Evolutionary conservation across 2,113 vertebrate genomes (phyloP).

Genomic region (Pituophis catenifer): DNA sequence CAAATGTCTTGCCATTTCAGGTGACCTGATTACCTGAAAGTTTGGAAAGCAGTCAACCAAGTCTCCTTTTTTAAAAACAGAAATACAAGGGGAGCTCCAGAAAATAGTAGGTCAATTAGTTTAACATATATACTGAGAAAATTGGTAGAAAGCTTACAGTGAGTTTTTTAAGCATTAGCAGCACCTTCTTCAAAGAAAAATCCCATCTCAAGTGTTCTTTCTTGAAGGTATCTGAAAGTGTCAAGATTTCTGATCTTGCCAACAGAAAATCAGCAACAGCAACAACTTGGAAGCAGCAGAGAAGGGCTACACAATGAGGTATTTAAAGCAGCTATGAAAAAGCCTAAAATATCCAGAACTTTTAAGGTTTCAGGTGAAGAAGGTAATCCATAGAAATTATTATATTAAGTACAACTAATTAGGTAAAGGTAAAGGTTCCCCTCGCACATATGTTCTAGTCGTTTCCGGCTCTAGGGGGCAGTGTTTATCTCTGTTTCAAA

Average conservation of each 20-base stretch:
- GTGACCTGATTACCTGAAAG: background rate
- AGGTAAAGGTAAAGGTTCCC: background rate
- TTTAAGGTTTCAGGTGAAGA: background rate
- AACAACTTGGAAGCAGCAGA: background rate
- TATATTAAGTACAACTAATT: background rate
- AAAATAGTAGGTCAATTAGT: background rate
- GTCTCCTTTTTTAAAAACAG: background rate
- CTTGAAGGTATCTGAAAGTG: background rate
- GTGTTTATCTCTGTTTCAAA: too few relatives aligned
- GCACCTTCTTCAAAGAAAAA: background rate
- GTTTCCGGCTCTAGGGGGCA: too few relatives aligned
- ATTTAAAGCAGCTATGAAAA: background rate
- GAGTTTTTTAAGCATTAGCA: background rate
- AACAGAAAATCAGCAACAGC: background rate
- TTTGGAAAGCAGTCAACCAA: background rate
- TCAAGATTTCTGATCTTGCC: background rate
- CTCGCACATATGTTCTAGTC: too few relatives aligned
- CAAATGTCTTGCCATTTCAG: background rate
- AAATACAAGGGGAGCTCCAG: background rate
- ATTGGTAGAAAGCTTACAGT: background rate
- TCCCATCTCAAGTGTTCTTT: background rate
- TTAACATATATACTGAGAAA: background rate
- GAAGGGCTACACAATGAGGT: background rate
- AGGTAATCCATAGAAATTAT: background rate
- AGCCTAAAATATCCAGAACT: background rate